Percentiles rank a stretch among this genome's conserved stretches.
Conservation (phyloP, 2,888 invertebrate species). For the Tipula confusa region DNA sequence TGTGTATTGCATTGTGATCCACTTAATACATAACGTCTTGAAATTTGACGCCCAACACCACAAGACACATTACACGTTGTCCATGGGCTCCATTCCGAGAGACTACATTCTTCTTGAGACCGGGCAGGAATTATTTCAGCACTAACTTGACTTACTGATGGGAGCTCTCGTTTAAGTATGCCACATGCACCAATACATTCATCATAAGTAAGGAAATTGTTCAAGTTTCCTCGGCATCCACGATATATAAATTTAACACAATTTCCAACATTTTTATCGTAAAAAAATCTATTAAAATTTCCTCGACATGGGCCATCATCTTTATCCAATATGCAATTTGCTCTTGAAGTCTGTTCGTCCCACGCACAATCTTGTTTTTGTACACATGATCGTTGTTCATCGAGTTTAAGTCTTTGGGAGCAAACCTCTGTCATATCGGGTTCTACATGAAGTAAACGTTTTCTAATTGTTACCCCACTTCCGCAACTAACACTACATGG, state of each 20-base stretch:
- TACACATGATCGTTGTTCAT: conserved; percentile 70
- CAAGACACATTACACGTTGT: conserved; percentile 74
- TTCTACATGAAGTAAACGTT: conserved; percentile 65
- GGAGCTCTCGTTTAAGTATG: conserved; percentile 34
- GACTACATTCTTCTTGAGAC: conserved; percentile 59
- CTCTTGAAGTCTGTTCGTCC: conserved; percentile 68
- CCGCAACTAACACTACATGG: conserved; percentile 88
- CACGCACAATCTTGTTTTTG: conserved; percentile 65
- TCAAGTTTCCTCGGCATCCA: conserved; percentile 83
- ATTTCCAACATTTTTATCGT: conserved; percentile 64
- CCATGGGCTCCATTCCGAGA: conserved; percentile 82
- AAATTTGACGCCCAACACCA: conserved; percentile 59
- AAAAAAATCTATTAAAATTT: conserved; percentile 82
- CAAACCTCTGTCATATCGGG: conserved; percentile 63
- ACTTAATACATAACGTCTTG: not conserved
- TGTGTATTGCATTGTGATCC: not conserved
- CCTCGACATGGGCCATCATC: conserved; percentile 86
- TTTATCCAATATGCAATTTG: conserved; percentile 47
- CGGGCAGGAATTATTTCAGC: conserved; percentile 3
- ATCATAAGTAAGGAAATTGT: conserved; percentile 79
- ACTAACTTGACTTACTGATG: not conserved
- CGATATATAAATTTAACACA: conserved; percentile 88
- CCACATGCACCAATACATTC: conserved; percentile 71
- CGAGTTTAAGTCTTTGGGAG: conserved; percentile 61
- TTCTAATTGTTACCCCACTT: conserved; percentile 68